phyloP scores from a whole-genome alignment of 2,888 invertebrate genomes.

The Papilio elwesi region DNA sequence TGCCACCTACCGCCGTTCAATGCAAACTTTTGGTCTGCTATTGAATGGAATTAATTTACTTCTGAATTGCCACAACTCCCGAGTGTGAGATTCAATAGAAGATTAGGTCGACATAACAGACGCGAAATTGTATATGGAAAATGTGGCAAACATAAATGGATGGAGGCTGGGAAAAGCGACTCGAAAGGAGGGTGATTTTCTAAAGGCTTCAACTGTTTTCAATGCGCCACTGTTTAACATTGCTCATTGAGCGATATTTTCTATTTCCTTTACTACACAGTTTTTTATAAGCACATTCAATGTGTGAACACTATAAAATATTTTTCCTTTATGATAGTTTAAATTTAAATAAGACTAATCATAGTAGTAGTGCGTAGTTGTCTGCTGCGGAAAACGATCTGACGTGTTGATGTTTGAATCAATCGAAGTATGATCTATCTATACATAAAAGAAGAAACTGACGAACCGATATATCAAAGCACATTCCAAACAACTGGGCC shows the following conservation, averaged over 20 bases:
- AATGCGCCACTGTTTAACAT: conserved; percentile 79
- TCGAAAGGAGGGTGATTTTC: conserved; percentile 79
- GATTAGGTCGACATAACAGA: conserved; percentile 67
- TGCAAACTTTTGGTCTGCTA: conserved; percentile 50
- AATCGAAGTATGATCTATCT: too few species aligned
- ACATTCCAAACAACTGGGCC: too few species aligned
- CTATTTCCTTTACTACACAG: conserved; percentile 68
- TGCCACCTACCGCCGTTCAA: conserved; percentile 48
- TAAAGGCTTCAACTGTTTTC: conserved; percentile 77
- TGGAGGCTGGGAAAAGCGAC: conserved; percentile 70
- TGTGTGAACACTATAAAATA: conserved; percentile 20
- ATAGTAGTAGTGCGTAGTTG: too few species aligned
- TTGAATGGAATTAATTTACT: conserved; percentile 78
- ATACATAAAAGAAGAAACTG: too few species aligned
- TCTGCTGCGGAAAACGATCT: too few species aligned
- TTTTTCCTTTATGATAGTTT: not conserved
- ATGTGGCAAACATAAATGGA: conserved; percentile 79
- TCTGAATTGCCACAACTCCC: conserved; percentile 69
- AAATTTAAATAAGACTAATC: too few species aligned
- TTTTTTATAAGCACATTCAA: conserved; percentile 55
- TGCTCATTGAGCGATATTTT: conserved; percentile 78
- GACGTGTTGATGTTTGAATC: too few species aligned
- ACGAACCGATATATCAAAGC: too few species aligned
- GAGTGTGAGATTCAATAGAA: conserved; percentile 72
- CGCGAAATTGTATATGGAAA: conserved; percentile 77